Base-by-base conservation (phyloP, 2,888 invertebrate genomes). In the Heteromurus nitidus region DNA sequence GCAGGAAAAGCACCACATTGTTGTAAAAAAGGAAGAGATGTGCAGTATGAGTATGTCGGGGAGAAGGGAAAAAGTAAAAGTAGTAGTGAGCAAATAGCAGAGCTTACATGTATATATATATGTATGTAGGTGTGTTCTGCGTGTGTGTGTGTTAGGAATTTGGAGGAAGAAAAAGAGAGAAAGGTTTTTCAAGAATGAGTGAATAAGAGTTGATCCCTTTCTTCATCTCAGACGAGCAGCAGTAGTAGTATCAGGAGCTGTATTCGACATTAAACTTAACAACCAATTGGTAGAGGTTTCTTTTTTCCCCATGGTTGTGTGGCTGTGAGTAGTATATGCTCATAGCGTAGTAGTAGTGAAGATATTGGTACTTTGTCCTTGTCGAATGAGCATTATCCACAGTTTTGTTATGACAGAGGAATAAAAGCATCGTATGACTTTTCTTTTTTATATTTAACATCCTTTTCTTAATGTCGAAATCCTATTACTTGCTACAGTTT, bases 331-430 rank as follows among this genome's bases (percentile, higher is more conserved):
- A 64, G 3, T 47, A 47, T 47, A 47, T 47, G 3, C n/a, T 50
- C 50, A 50, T 50, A n/a, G n/a, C n/a, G n/a, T n/a, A n/a, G 16
- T 50, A 50, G 20, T 50, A 20, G 50, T n/a, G 47, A n/a, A 53
- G 53, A 53, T 60, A 73, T 65, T 44, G 53, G 42, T 70, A 72
- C 79, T 79, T 70, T 79, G 55, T 77, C 53, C 79, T 64, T 79
- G 70, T 70, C 70, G 50, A 70, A 70, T 70, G 70, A 79, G 44
- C 79, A 79, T 70, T 79, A 72, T 77, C 77, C 70, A 53, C 68
- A 77, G 69, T 77, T 77, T 77, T 79, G 69, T 79, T 53, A 70
- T 70, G 76, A 69, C 62, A 50, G 44, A 47, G 26, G 76, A 77
- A 77, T 77, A 77, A 77, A 69, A 77, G 42, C 22, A 20, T 64